Evolutionary conservation across 2,888 invertebrate genomes (phyloP), one percentile per base, ranked within the genome.

Genomic region (Machimus rusticus): DNA sequence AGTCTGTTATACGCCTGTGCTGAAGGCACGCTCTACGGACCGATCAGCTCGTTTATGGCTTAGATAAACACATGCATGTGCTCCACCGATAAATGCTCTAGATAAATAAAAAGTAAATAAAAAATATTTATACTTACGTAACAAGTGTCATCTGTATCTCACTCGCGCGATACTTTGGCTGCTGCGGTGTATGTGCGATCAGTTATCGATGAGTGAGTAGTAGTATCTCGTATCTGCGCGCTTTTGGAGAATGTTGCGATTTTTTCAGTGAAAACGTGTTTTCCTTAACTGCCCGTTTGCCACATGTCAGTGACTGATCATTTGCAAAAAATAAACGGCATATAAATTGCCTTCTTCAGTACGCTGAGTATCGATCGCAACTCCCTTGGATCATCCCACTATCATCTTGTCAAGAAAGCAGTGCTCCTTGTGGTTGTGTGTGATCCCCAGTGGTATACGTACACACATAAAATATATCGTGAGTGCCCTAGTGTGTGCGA

Each of bases 81-180:
- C 66, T 66, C 28, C 82, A 23, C 57, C 34, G 82, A 82, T 82
- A 82, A 82, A 82, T 82, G 82, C 82, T 82, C 66, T 37, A 82
- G 82, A 57, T 82, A 82, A 82, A 57, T 88, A 87, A 89, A 89
- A 89, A 89, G 88, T 87, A 88, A 87, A 88, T 16, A 88, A 87
- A 87, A 89, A 89, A 88, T 89, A 89, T 90, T 90, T 88, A 89
- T 88, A 89, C 89, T 90, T 90, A 90, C 90, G 90, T 90, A 90
- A 90, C 90, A 90, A 90, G 89, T 90, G 90, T 89, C 90, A 89
- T 89, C 88, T 88, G 86, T 88, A 88, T 89, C 88, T 87, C 46
- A 85, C 74, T 85, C 37, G 85, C 39, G 74, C 85, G 37, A 66
- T 82, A 82, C 86, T 57, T 43, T 37, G 57, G 46, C 14, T 43